These are phyloP conservation scores for Acronicta alni DNA, from an alignment of 2,888 invertebrate genomes.

Conservation along the genomic window DNA sequence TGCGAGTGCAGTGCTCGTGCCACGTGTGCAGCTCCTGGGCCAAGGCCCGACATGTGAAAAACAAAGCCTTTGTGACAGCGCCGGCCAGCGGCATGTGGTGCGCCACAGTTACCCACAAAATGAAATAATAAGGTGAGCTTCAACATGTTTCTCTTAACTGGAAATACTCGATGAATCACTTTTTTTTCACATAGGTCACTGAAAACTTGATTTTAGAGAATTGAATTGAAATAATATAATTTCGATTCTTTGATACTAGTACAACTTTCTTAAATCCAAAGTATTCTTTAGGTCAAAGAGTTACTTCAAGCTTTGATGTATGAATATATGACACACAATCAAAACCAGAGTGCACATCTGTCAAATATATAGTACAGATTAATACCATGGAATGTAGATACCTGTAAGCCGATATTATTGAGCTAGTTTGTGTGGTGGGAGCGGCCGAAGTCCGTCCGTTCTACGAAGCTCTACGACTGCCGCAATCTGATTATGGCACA, in stretches of 20 bases:
- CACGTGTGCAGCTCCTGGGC: constrained; percentile 63
- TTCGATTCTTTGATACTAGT: neutral
- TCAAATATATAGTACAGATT: constrained; percentile 25
- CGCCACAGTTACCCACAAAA: constrained; percentile 74
- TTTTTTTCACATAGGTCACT: neutral
- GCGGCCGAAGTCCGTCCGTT: constrained; percentile 77
- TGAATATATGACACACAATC: constrained; percentile 28
- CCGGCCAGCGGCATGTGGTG: constrained; percentile 76
- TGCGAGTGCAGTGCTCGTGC: constrained; percentile 71
- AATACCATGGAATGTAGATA: constrained; percentile 19
- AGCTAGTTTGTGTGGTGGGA: constrained; percentile 72
- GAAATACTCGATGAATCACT: neutral
- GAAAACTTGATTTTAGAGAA: neutral
- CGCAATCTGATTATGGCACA: constrained; percentile 88
- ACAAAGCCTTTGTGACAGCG: constrained; percentile 68
- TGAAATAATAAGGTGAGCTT: constrained; percentile 86
- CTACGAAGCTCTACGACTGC: constrained; percentile 84
- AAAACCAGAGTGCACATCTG: constrained; percentile 42
- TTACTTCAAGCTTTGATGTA: constrained; percentile 7
- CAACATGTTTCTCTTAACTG: constrained; percentile 16
- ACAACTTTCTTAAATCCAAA: constrained; percentile 19
- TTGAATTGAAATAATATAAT: neutral
- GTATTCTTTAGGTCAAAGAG: constrained; percentile 23
- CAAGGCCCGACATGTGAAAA: constrained; percentile 73
- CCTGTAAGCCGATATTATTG: constrained; percentile 53